Base-by-base conservation (phyloP, 2,797 vertebrate genomes). In the Diglossa cyanea region DNA sequence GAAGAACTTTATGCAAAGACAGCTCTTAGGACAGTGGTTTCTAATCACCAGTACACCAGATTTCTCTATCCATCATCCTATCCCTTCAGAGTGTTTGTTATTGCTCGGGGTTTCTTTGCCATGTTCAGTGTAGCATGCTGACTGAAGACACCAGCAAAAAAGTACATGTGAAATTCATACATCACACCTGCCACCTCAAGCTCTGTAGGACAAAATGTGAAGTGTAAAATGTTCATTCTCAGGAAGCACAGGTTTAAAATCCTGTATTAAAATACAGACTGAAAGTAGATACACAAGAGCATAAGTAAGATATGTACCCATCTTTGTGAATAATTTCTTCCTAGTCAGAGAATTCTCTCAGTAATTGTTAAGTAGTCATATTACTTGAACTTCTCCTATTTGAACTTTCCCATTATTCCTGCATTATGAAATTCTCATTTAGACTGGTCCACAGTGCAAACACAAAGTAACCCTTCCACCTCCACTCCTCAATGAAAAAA, bases 161-260 rank as follows among this genome's bases (percentile, higher is more conserved):
- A 72, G 23, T 19, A 44, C 2, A 12, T 11, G 23, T 78, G 42
- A 82, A 82, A 76, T 71, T 17, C 13, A 40, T 13, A 0, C 9
- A 28, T 40, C 45, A 60, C 18, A 80, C 11, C 31, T 68, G 33
- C 4, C 25, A 80, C 28, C 33, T 66, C 35, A 51, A 74, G 40
- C 21, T 58, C 81, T 61, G 13, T 9, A 55, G 14, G 25, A 54
- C 5, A 80, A 87, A 87, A 58, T 4, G 5, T 31, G 11, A 72
- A 66, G 18, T 9, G 6, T 30, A 92, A 87, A 58, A 63, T 14
- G 7, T 21, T 62, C 6, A 30, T 68, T 72, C 53, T 79, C 14
- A 65, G n/a, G 31, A 95, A 92, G 21, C 5, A 18, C 5, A 47
- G 12, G n/a, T 79, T 83, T 90, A 54, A 90, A 90, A 87, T 53